Base-by-base conservation (phyloP, 2,797 vertebrate species). In the Rhinophrynus dorsalis region DNA sequence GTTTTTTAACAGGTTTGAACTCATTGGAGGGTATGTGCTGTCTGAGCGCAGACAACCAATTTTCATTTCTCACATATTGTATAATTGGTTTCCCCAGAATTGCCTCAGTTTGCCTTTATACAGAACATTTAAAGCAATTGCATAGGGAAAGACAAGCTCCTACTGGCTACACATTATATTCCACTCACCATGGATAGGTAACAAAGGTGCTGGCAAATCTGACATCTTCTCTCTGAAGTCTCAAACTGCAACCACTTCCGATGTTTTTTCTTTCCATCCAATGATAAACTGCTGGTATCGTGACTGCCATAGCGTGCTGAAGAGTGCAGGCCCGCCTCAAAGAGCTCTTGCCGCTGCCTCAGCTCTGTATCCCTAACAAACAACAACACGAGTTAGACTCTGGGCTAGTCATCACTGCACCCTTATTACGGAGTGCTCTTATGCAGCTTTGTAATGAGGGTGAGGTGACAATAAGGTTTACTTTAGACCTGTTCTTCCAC, bases 151-250 rank as follows among this genome's bases (percentile, higher is more conserved):
- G n/a, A n/a, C n/a, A n/a, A n/a, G n/a, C n/a, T n/a, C n/a, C n/a
- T n/a, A n/a, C n/a, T n/a, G n/a, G n/a, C n/a, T n/a, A n/a, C n/a
- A n/a, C n/a, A n/a, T n/a, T n/a, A n/a, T n/a, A n/a, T n/a, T 1
- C 26, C 17, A 27, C 93, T 90, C 81, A 98, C 97, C 97, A 99
- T 99, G 73, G 97, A 99, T 65, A 99, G 86, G 76, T 99, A 99
- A 85, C 97, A 99, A 71, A 99, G 87, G 82, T 99, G 95, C 85
- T 96, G 96, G 84, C 97, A 99, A 71, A 94, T 94, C 87, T 99
- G 97, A 83, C 97, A 99, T 74, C 97, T 90, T 81, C 97, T 90
- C 89, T 99, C 97, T 0, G 96, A 98, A 0, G 96, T 96, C 89
- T 99, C 97, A 76, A 99, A 83, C 68, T 96, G 93, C 81, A 93